Evolutionary conservation across 2,888 invertebrate species (phyloP).

Genomic region (Metacarcinus magister): DNA sequence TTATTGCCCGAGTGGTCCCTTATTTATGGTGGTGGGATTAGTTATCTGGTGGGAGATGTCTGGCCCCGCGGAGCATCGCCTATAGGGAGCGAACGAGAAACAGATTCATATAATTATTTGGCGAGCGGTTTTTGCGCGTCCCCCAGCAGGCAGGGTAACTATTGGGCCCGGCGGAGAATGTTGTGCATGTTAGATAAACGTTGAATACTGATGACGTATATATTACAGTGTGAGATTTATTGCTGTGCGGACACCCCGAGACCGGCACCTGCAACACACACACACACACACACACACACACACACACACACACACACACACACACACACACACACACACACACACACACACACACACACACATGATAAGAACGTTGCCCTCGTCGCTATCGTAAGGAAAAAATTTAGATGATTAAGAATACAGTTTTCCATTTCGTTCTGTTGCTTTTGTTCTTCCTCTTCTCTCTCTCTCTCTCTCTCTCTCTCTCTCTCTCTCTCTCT

Average conservation of each 20-base stretch:
- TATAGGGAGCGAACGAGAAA: constrained; percentile 46
- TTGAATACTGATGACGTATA: constrained; percentile 48
- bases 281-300: constrained; percentile 58
- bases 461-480: background rate
- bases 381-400: background rate
- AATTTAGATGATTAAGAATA: background rate
- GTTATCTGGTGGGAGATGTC: constrained; percentile 70
- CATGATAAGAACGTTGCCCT: background rate
- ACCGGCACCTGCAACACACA: constrained; percentile 22
- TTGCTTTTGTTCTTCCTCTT: background rate
- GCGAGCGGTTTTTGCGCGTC: constrained; percentile 32
- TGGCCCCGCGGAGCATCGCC: constrained; percentile 46
- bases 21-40: constrained; percentile 69
- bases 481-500: background rate
- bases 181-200: constrained; percentile 48
- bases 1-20: constrained; percentile 67
- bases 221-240: constrained; percentile 42
- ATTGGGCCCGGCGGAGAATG: constrained; percentile 36
- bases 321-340: constrained; percentile 34
- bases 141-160: constrained; percentile 34
- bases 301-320: constrained; percentile 50
- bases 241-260: background rate
- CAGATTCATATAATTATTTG: constrained; percentile 48
- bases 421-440: background rate
- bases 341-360: constrained; percentile 30